Conservation (phyloP, 2,113 vertebrate species). For the Peromyscus maniculatus region DNA sequence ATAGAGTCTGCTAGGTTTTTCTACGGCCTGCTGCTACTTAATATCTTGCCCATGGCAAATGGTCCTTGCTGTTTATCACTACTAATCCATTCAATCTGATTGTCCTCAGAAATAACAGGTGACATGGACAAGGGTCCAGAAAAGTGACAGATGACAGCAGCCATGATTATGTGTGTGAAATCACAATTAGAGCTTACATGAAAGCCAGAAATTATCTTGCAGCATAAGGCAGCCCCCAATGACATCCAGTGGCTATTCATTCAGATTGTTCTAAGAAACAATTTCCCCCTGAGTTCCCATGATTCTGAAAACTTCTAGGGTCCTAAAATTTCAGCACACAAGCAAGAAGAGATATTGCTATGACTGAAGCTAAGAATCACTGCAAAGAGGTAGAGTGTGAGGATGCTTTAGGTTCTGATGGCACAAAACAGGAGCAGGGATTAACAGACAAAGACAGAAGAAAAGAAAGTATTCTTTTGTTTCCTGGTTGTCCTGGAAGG, state of each 20-base stretch:
- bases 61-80: not conserved
- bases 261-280: not conserved
- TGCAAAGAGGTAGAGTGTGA: not conserved
- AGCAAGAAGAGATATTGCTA: not conserved
- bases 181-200: not conserved
- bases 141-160: not conserved
- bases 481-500: not conserved
- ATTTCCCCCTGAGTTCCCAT: not conserved
- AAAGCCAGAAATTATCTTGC: not conserved
- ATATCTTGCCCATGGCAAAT: slow-evolving; percentile 19
- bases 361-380: not conserved
- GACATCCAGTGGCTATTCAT: not conserved
- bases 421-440: not conserved
- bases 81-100: slow-evolving; percentile 47
- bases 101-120: slow-evolving; percentile 29
- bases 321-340: slow-evolving; percentile 14
- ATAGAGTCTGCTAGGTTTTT: not conserved
- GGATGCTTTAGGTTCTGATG: not conserved
- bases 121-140: not conserved
- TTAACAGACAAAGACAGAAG: not conserved
- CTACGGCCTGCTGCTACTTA: slow-evolving; percentile 10
- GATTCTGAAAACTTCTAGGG: not conserved
- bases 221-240: not conserved
- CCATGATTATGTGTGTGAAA: not conserved
- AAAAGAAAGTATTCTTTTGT: not conserved